These are phyloP conservation scores for Drosophila jambulina DNA, from an alignment of 1,140 invertebrate species.

Conservation along the genomic window DNA sequence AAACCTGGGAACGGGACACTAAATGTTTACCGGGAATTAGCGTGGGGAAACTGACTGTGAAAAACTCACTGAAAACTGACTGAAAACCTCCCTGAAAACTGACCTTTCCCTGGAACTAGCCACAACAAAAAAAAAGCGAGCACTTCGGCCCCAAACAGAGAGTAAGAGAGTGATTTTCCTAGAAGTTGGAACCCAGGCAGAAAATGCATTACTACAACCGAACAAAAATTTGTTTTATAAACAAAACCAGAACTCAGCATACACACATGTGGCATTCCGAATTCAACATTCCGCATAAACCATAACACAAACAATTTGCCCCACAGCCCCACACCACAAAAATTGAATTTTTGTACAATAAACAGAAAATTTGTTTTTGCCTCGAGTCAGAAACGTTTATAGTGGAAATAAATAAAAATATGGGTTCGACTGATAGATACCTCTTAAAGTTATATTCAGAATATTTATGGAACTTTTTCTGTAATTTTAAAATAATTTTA, in stretches of 20 bases:
- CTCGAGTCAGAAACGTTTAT: constrained; percentile 33
- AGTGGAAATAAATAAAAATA: constrained; percentile 2
- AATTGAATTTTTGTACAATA: constrained; percentile 43
- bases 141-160: constrained; percentile 15
- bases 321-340: constrained; percentile 15
- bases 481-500: not conserved
- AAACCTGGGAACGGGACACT: constrained; percentile 14
- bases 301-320: constrained; percentile 36
- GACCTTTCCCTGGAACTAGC: constrained; percentile 34
- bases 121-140: not conserved
- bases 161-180: constrained; percentile 19
- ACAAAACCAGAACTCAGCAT: constrained; percentile 30
- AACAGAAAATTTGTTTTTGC: constrained; percentile 49
- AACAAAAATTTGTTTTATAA: constrained; percentile 31
- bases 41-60: not conserved
- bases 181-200: constrained; percentile 34
- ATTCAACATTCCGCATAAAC: constrained; percentile 47
- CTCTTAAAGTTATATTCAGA: too few species aligned
- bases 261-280: constrained; percentile 39
- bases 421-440: not conserved
- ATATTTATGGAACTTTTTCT: not conserved
- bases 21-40: constrained; percentile 33
- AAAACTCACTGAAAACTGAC: constrained; percentile 2
- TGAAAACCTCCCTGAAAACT: constrained; percentile 29
- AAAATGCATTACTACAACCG: constrained; percentile 41